A percentile compares a stretch with the other conserved stretches of the same genome.
These are phyloP conservation scores for Rhabditoides inermis DNA, from an alignment of 2,888 invertebrate species.

Conservation along the genomic window DNA sequence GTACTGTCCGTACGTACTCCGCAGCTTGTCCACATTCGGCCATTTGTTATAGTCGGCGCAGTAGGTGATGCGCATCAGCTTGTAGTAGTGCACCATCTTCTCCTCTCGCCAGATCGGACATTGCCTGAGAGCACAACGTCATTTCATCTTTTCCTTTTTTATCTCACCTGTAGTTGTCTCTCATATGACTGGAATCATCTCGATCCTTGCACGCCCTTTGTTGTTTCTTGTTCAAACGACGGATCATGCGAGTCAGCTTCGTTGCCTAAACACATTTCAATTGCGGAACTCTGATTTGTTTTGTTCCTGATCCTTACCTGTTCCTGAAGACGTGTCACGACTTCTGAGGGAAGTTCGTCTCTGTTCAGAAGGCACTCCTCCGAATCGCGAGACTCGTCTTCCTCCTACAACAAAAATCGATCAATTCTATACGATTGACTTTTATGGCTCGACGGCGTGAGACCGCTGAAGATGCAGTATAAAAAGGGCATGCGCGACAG, in stretches of 20 bases:
- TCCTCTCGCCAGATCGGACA: slow-evolving; percentile 40
- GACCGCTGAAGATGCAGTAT: no score
- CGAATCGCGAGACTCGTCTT: slow-evolving; percentile 24
- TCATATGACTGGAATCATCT: background rate
- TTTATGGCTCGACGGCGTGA: no score
- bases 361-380: slow-evolving; percentile 39
- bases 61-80: slow-evolving; percentile 42
- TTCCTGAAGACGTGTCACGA: slow-evolving; percentile 19
- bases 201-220: background rate
- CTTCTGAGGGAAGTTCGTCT: slow-evolving; percentile 21
- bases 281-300: background rate
- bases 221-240: background rate
- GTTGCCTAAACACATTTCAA: background rate
- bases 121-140: slow-evolving; percentile 13
- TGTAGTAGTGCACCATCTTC: slow-evolving; percentile 44
- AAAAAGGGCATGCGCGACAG: no score
- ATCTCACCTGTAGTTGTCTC: background rate
- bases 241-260: no score
- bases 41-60: slow-evolving; percentile 24
- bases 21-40: slow-evolving; percentile 22
- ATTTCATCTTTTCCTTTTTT: background rate
- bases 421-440: no score
- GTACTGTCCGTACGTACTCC: slow-evolving; percentile 29
- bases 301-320: background rate
- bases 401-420: background rate